Conservation (phyloP, 2,797 vertebrate genomes). For the Prionace glauca region DNA sequence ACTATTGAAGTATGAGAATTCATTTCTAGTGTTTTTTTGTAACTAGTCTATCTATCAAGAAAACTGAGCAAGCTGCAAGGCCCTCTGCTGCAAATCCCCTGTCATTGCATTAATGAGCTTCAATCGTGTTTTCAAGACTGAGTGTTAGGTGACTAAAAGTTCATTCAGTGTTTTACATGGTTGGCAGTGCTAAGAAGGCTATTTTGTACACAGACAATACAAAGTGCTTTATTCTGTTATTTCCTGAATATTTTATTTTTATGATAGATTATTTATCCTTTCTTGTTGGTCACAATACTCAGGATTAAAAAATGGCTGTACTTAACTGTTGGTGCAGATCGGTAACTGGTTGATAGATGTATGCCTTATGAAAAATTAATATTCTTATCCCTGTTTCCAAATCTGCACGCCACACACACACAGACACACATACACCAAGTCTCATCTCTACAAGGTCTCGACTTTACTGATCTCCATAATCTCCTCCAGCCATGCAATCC, state of each 20-base stretch:
- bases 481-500: too few species aligned
- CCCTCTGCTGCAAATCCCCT: neutral
- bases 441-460: too few species aligned
- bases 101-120: neutral
- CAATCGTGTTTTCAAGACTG: neutral
- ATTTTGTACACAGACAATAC: neutral
- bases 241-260: neutral
- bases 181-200: neutral
- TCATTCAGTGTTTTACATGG: too few species aligned
- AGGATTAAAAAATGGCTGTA: neutral
- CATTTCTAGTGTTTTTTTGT: neutral
- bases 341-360: neutral
- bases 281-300: neutral
- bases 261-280: neutral
- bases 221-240: neutral
- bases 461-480: too few species aligned
- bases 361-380: neutral
- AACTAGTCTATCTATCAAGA: neutral
- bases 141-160: neutral
- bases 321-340: neutral
- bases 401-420: too few species aligned
- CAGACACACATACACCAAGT: too few species aligned
- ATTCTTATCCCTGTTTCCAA: too few species aligned
- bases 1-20: conserved; percentile 74
- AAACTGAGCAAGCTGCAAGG: neutral